Conservation (phyloP, 1,140 invertebrate species). For the Bicyclus anynana region DNA sequence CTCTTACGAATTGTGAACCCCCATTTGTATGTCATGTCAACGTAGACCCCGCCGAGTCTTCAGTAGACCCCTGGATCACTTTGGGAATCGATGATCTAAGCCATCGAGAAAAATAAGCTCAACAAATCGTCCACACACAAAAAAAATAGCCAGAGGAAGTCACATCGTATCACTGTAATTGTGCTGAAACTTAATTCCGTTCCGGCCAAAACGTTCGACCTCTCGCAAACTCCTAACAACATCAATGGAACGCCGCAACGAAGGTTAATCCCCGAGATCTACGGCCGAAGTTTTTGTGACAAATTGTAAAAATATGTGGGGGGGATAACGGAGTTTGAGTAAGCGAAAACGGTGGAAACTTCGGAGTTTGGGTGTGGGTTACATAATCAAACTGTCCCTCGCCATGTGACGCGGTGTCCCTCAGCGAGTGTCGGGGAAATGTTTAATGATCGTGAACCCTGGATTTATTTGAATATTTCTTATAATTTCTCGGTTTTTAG, state of each 20-base stretch:
- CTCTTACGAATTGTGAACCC: no score
- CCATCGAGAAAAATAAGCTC: no score
- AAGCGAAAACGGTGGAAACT: conserved; percentile 9
- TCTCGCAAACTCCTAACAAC: conserved; percentile 24
- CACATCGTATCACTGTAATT: conserved; percentile 3
- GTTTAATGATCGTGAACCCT: conserved; percentile 1
- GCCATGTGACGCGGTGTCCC: conserved; percentile 9
- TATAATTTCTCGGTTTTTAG: no score
- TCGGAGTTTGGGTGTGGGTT: conserved; percentile 17
- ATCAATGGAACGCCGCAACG: conserved; percentile 14
- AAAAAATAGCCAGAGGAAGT: no score
- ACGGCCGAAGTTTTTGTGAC: conserved; percentile 29
- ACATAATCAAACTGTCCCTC: conserved; percentile 21
- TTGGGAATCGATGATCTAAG: no score
- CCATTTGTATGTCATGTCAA: no score
- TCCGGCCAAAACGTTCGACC: conserved; percentile 4
- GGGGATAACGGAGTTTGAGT: conserved; percentile 13
- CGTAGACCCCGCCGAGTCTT: no score
- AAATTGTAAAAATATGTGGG: conserved; percentile 36
- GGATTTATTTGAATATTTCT: neutral
- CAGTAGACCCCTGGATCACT: no score
- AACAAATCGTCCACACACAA: no score
- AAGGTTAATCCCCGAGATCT: conserved; percentile 27
- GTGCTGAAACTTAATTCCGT: conserved; percentile 14
- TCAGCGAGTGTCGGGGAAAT: neutral